Percentiles rank a stretch among this genome's conserved stretches.
Evolutionary conservation across 2,113 vertebrate species (phyloP).

Genomic region (Alectura lathami): DNA sequence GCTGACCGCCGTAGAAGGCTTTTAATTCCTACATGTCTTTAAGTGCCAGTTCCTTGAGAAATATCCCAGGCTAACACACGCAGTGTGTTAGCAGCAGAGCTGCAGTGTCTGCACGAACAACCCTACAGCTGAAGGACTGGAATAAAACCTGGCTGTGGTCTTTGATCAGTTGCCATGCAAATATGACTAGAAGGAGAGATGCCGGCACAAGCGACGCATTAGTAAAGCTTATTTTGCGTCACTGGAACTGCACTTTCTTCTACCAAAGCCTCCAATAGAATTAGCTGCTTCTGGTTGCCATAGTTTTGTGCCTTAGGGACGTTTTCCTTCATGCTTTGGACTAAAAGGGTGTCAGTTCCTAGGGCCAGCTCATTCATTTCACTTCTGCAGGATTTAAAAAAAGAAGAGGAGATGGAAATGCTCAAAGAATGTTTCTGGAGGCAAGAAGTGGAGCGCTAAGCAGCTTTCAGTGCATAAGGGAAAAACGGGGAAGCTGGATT

Average conservation of each 20-base stretch:
- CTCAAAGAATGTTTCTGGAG: background rate
- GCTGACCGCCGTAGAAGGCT: background rate
- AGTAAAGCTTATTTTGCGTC: background rate
- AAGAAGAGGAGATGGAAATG: background rate
- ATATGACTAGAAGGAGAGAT: background rate
- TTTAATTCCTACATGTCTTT: background rate
- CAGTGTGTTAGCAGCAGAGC: background rate
- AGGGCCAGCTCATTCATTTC: background rate
- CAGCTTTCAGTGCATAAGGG: background rate
- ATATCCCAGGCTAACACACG: background rate
- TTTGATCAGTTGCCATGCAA: background rate
- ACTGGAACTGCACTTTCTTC: background rate
- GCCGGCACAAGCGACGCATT: background rate
- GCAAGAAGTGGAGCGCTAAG: background rate
- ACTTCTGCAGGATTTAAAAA: background rate
- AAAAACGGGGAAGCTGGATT: background rate
- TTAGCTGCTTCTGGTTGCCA: slow-evolving; percentile 9
- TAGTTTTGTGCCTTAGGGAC: slow-evolving; percentile 27
- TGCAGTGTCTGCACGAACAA: background rate
- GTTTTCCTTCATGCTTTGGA: slow-evolving; percentile 23
- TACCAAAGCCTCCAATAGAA: background rate
- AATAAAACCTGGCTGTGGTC: background rate
- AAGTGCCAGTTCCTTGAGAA: background rate
- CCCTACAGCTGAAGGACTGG: background rate
- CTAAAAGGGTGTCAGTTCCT: background rate